Evolutionary conservation across 2,797 vertebrate genomes (phyloP), one percentile per base, ranked within the genome.

Genomic region (Sebastes taczanowskii): DNA sequence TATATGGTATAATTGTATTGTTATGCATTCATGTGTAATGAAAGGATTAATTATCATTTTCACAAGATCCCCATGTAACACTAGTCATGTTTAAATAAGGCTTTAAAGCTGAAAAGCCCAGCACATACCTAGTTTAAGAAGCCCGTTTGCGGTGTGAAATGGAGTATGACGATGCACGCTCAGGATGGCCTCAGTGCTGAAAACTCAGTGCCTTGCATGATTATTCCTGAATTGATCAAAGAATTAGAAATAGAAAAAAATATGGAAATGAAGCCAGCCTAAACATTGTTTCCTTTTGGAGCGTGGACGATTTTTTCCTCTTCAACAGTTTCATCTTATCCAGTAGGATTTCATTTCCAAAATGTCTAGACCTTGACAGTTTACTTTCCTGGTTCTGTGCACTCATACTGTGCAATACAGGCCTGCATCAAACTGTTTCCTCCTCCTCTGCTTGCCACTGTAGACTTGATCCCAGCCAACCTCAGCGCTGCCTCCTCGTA

Each of bases 231-330:
- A 77, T 16, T 82, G 61, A 89, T 88, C 74, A 77, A 68, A 81
- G 34, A 84, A 88, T 75, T 82, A 78, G 68, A 66, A 83, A 74
- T 73, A 74, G 35, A 74, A 64, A 82, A 82, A 42, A 65, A 68
- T 66, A 82, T 86, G 85, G 42, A 90, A 83, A 85, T 79, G 42
- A 83, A 52, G n/a, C 25, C 3, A 18, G 64, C 76, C 62, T 73
- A 73, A 82, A 83, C 62, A 84, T 76, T 81, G 74, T 86, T 86
- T 81, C 34, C 18, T 75, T 81, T 65, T 63, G 6, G 46, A 80
- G 67, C 7, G 2, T 34, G 34, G 58, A 35, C 46, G 65, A 6
- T 79, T 78, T 85, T 85, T 81, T 74, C 23, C 59, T 61, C 63
- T 77, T 34, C 23, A 32, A 20, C 32, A 55, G 65, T 77, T 83